Conservation (phyloP, 2,113 vertebrate species). For the Percina caprodes region DNA sequence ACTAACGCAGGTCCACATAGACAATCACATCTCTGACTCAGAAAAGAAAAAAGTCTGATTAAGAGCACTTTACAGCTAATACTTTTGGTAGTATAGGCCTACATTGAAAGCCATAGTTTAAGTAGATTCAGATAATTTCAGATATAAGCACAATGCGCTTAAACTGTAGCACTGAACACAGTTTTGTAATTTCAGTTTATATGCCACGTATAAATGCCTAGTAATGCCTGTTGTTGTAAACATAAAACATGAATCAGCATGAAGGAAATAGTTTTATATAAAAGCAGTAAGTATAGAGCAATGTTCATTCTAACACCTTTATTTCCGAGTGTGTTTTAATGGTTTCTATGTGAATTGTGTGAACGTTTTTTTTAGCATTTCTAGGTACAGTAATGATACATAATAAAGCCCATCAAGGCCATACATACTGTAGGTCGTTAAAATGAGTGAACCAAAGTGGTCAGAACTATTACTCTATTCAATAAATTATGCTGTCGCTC, state of each 20-base stretch:
- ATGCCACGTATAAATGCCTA: no score
- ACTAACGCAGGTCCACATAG: conserved; percentile 18
- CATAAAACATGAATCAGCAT: not conserved
- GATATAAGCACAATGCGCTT: not conserved
- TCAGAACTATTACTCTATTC: not conserved
- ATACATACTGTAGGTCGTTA: not conserved
- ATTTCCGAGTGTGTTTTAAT: not conserved
- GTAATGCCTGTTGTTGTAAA: not conserved
- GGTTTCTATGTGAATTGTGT: not conserved
- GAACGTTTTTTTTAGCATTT: not conserved
- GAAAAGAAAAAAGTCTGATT: not conserved
- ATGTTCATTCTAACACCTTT: no score
- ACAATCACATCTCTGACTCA: not conserved
- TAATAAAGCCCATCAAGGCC: not conserved
- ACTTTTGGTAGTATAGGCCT: not conserved
- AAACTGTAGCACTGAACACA: no score
- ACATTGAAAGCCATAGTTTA: not conserved
- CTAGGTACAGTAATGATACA: not conserved
- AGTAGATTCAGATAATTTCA: no score
- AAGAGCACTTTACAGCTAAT: not conserved
- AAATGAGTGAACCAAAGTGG: not conserved
- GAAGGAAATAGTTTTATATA: not conserved
- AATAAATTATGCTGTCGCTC: not conserved
- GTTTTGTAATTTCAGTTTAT: no score
- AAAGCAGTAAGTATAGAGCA: not conserved